These are phyloP conservation scores for Cremastinae sp. DNA, from an alignment of 2,888 invertebrate genomes.

Conservation along the genomic window DNA sequence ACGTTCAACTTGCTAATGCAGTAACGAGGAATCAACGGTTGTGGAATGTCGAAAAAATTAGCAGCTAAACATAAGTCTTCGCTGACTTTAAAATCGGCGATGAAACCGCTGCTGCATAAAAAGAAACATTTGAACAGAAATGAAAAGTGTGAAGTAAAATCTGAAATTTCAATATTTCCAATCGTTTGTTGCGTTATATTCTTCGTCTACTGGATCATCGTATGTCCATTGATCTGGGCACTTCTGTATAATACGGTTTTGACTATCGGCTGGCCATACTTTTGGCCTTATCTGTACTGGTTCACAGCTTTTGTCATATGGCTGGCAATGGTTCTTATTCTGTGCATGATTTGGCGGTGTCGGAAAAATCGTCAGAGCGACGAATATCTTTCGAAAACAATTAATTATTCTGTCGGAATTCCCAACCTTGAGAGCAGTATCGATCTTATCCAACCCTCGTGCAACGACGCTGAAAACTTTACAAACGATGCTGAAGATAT, in stretches of 20 bases:
- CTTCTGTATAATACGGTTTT: constrained; percentile 49
- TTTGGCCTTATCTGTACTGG: constrained; percentile 66
- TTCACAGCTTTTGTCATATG: constrained; percentile 69
- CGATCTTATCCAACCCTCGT: constrained; percentile 31
- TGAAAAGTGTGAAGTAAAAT: neutral
- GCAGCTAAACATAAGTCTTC: constrained; percentile 53
- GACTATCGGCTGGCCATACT: constrained; percentile 54
- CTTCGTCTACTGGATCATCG: constrained; percentile 77
- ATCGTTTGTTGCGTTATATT: constrained; percentile 62
- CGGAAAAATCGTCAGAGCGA: constrained; percentile 8
- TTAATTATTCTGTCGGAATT: neutral
- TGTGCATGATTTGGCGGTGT: constrained; percentile 57
- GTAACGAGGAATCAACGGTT: constrained; percentile 31
- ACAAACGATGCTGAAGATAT: neutral
- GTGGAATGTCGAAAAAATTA: constrained; percentile 57
- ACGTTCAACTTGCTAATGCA: constrained; percentile 30
- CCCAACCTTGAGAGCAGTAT: constrained; percentile 17
- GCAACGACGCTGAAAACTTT: constrained; percentile 10
- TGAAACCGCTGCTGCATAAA: constrained; percentile 32
- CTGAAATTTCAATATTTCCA: constrained; percentile 42
- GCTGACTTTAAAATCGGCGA: constrained; percentile 55
- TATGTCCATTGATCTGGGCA: constrained; percentile 74
- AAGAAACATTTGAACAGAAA: constrained; percentile 18
- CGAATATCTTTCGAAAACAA: neutral
- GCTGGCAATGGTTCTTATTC: constrained; percentile 61